phyloP scores from a whole-genome alignment of 2,888 invertebrate species.

The Andricus curvator region DNA sequence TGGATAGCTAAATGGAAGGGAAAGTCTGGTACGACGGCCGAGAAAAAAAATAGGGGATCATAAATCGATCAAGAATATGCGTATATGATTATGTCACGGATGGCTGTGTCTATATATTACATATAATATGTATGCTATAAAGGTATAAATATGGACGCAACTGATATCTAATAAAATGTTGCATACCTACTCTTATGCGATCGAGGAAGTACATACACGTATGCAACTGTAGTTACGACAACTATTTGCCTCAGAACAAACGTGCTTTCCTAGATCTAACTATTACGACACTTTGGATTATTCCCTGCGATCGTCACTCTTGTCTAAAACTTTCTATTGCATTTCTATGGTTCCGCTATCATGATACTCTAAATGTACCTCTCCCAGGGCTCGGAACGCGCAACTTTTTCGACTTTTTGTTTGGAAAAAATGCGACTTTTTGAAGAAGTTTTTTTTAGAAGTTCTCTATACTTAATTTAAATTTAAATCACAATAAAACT shows the following conservation, averaged over 20 bases:
- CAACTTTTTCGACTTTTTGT: no score
- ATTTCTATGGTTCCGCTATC: background rate
- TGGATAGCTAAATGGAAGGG: background rate
- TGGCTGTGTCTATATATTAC: background rate
- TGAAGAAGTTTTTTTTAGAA: no score
- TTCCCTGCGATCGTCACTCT: background rate
- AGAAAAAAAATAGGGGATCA: background rate
- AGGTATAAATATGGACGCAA: background rate
- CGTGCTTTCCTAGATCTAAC: background rate
- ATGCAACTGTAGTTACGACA: constrained; percentile 2
- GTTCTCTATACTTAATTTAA: no score
- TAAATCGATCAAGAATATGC: constrained; percentile 23
- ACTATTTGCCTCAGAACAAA: background rate
- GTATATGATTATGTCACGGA: background rate
- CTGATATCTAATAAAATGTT: constrained; percentile 9
- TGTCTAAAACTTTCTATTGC: background rate
- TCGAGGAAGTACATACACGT: background rate
- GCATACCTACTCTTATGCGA: background rate
- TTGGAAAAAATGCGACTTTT: no score
- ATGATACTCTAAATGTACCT: background rate
- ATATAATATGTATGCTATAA: background rate
- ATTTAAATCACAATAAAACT: no score
- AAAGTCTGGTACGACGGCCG: background rate
- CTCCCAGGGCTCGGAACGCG: no score
- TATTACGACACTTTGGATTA: constrained; percentile 14